These are phyloP conservation scores for Cyprinodon diabolis DNA, from an alignment of 2,797 vertebrate genomes.

Conservation along the genomic window DNA sequence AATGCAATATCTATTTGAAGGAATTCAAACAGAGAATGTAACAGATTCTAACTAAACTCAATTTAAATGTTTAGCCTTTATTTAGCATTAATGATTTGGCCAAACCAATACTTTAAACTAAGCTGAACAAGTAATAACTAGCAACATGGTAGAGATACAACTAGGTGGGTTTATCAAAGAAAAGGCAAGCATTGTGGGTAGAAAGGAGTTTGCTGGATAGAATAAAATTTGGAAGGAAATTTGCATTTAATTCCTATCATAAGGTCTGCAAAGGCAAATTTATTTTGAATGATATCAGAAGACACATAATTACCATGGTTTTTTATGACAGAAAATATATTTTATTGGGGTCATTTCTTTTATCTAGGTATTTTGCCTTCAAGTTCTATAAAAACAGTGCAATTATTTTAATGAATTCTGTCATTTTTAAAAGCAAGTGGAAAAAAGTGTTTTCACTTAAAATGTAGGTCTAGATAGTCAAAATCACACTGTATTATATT, in stretches of 20 bases:
- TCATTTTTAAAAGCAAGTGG: not conserved
- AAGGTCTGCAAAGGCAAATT: not conserved
- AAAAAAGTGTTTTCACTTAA: not conserved
- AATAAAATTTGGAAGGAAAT: not conserved
- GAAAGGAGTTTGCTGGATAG: not conserved
- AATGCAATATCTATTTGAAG: too few relatives aligned
- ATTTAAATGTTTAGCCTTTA: too few relatives aligned
- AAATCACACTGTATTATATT: conserved; percentile 7
- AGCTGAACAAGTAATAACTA: too few relatives aligned
- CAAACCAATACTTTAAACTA: too few relatives aligned
- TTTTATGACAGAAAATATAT: not conserved
- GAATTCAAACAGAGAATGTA: not conserved
- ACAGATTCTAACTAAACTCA: too few relatives aligned
- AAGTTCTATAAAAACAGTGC: conserved; percentile 6
- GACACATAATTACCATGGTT: not conserved
- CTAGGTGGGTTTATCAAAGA: too few relatives aligned
- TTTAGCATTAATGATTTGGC: too few relatives aligned
- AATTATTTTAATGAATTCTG: conserved; percentile 1
- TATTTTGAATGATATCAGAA: conserved; percentile 13
- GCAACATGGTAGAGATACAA: too few relatives aligned
- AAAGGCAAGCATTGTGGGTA: too few relatives aligned
- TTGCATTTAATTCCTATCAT: not conserved
- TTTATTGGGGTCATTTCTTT: not conserved
- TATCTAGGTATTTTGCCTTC: conserved; percentile 3
- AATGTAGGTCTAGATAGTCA: conserved; percentile 9